These are phyloP conservation scores for Gnathonemus echidnorhynchus DNA, from an alignment of 2,113 vertebrate species.

Conservation along the genomic window DNA sequence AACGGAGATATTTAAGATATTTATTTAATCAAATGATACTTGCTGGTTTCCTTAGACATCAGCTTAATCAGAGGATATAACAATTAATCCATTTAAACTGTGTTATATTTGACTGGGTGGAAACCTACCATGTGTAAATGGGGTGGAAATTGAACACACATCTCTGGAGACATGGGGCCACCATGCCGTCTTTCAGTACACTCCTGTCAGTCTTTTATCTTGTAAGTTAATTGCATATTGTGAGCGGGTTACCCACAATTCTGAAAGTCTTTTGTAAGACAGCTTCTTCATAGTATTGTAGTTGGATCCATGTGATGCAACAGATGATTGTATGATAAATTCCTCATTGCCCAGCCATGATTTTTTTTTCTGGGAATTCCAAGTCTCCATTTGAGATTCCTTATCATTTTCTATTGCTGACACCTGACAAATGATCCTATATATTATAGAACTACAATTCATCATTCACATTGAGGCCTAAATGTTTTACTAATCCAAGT, in stretches of 20 bases:
- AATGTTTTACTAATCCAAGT: not conserved
- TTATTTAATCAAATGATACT: not conserved
- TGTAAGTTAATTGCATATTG: not conserved
- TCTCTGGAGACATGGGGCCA: not conserved
- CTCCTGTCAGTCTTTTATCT: not conserved
- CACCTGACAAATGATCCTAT: not conserved
- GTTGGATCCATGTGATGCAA: not conserved
- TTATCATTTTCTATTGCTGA: not conserved
- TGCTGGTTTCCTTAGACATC: not conserved
- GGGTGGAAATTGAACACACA: not conserved
- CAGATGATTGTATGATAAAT: not conserved
- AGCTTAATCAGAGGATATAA: not conserved
- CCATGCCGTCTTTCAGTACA: not conserved
- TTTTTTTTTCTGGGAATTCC: not conserved
- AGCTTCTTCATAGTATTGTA: not conserved
- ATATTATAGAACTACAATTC: not conserved
- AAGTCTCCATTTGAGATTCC: not conserved
- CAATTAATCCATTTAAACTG: not conserved
- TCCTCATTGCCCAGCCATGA: not conserved
- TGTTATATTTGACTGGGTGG: not conserved
- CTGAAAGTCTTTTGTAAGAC: not conserved
- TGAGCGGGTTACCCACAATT: not conserved
- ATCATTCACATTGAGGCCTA: not conserved
- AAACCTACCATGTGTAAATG: not conserved
- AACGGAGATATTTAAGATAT: not conserved